A percentile compares a stretch with the other conserved stretches of the same genome.
Evolutionary conservation across 2,113 vertebrate genomes (phyloP).

Genomic region (Polypterus senegalus): DNA sequence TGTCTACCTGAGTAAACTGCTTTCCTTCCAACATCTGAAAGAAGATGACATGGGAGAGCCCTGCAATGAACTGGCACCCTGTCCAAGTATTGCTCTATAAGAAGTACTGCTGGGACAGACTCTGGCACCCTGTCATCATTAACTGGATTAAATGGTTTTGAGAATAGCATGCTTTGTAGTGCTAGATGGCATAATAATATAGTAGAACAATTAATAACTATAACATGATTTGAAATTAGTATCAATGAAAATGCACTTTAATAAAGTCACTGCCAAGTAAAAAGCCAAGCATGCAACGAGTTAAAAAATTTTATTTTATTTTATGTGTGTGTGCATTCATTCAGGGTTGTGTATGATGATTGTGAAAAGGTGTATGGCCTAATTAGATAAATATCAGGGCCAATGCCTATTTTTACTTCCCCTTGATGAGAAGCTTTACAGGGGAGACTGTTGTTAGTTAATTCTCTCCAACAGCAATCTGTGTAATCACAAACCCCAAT

Average conservation of each 20-base stretch:
- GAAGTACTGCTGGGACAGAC: too few species aligned
- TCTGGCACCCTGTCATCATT: too few species aligned
- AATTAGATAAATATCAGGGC: slow-evolving; percentile 81
- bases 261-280: background rate
- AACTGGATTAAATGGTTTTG: too few species aligned
- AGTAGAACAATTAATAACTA: too few species aligned
- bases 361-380: slow-evolving; percentile 68
- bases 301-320: background rate
- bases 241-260: background rate
- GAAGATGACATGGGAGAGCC: too few species aligned
- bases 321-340: background rate
- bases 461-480: slow-evolving; percentile 93
- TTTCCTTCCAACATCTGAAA: too few species aligned
- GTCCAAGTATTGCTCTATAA: too few species aligned
- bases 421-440: slow-evolving; percentile 82
- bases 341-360: slow-evolving; percentile 50
- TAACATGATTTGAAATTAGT: too few species aligned
- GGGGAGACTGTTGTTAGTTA: slow-evolving; percentile 89
- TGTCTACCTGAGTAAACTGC: too few species aligned
- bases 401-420: slow-evolving; percentile 73
- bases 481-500: slow-evolving; percentile 99
- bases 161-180: too few species aligned
- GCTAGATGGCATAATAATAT: too few species aligned
- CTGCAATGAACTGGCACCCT: too few species aligned
- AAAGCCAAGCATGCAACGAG: background rate